Percentiles rank a stretch among this genome's conserved stretches.
phyloP scores from a whole-genome alignment of 2,797 vertebrate genomes.

The Sebastolobus alascanus region DNA sequence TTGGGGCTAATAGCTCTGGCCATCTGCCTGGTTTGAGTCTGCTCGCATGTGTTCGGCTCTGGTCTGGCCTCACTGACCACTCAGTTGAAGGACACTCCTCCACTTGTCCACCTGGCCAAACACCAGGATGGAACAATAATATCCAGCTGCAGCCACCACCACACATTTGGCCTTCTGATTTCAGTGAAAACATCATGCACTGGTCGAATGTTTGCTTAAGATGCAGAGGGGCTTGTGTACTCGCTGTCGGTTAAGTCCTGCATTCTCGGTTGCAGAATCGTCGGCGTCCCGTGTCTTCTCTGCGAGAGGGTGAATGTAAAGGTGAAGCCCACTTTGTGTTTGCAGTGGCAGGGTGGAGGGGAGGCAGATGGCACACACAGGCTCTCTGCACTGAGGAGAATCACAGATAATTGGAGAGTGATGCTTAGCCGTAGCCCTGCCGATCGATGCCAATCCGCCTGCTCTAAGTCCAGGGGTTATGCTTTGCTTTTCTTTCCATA shows the following conservation, averaged over 20 bases:
- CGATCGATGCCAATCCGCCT: slow-evolving; percentile 83
- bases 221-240: not conserved
- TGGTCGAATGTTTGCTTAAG: slow-evolving; percentile 9
- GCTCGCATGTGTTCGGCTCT: slow-evolving; percentile 36
- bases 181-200: not conserved
- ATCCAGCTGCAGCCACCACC: slow-evolving; percentile 17
- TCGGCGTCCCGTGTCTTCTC: slow-evolving; percentile 35
- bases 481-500: slow-evolving; percentile 85
- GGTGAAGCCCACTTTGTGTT: slow-evolving; percentile 77
- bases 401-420: slow-evolving; percentile 82
- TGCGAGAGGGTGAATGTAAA: slow-evolving; percentile 60
- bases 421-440: slow-evolving; percentile 77
- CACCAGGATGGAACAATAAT: slow-evolving; percentile 37
- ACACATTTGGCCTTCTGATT: slow-evolving; percentile 1
- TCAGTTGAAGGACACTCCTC: slow-evolving; percentile 74
- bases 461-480: slow-evolving; percentile 80
- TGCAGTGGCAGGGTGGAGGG: slow-evolving; percentile 65
- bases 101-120: slow-evolving; percentile 64
- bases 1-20: slow-evolving; percentile 73
- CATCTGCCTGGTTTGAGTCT: slow-evolving; percentile 67
- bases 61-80: slow-evolving; percentile 70
- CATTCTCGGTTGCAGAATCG: slow-evolving; percentile 14
- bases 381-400: slow-evolving; percentile 79
- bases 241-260: slow-evolving; percentile 31
- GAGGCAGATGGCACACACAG: slow-evolving; percentile 79